A percentile compares a stretch with the other conserved stretches of the same genome.
Conservation (phyloP, 1,140 invertebrate genomes). For the Myzus persicae region DNA sequence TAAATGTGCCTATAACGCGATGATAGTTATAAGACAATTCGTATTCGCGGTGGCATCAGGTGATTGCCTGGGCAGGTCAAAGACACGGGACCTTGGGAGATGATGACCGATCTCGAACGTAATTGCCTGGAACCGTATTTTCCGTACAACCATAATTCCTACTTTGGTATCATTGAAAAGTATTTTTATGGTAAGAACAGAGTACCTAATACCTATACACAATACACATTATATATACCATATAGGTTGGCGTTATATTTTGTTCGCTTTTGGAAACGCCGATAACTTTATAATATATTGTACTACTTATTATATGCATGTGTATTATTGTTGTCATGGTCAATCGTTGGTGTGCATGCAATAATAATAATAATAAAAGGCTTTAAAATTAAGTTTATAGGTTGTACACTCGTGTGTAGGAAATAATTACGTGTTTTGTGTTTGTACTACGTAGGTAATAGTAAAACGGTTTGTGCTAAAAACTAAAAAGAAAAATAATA, state of each 20-base stretch:
- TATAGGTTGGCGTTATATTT: not conserved
- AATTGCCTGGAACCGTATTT: constrained; percentile 47
- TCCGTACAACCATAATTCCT: not conserved
- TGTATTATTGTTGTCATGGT: constrained; percentile 2
- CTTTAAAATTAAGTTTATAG: not conserved
- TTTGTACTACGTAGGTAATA: not conserved
- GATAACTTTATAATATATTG: constrained; percentile 1
- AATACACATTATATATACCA: not conserved
- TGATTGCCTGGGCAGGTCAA: constrained; percentile 42
- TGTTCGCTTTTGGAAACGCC: not conserved
- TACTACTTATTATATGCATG: not conserved
- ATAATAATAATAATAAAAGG: not conserved
- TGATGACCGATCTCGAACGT: constrained; percentile 53
- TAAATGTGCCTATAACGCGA: not conserved
- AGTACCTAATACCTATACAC: not conserved
- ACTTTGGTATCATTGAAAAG: not conserved
- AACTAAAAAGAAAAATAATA: not conserved
- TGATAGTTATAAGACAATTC: constrained; percentile 32
- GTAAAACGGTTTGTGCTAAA: not conserved
- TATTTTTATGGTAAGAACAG: not conserved
- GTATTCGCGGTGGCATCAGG: not conserved
- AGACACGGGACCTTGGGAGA: constrained; percentile 52
- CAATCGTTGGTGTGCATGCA: not conserved
- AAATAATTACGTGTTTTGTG: constrained; percentile 8
- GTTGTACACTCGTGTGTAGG: not conserved